Percentiles rank a stretch among this genome's conserved stretches.
Evolutionary conservation across 2,797 vertebrate genomes (phyloP).

Genomic region (Crenuchus spilurus): DNA sequence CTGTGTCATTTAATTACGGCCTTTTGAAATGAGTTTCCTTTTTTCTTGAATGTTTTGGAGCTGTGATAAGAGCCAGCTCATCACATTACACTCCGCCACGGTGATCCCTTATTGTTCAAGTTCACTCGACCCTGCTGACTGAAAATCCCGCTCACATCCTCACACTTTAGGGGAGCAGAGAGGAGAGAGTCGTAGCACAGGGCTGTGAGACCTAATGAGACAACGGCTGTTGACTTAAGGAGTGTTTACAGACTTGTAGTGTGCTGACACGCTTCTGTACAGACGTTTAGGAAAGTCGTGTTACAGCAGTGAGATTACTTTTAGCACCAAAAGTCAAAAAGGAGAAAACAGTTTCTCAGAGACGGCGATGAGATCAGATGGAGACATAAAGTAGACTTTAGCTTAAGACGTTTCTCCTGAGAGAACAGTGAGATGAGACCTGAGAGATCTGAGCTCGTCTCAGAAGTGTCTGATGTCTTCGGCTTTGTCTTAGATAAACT

Average conservation of each 20-base stretch:
- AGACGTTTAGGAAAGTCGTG: too few relatives aligned
- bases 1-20: conserved; percentile 54
- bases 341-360: too few relatives aligned
- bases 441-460: too few relatives aligned
- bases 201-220: background rate
- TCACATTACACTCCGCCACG: conserved; percentile 32
- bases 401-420: too few relatives aligned
- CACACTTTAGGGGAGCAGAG: background rate
- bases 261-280: background rate
- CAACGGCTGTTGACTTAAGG: background rate
- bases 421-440: too few relatives aligned
- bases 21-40: conserved; percentile 51
- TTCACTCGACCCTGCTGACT: conserved; percentile 30
- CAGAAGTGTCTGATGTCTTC: too few relatives aligned
- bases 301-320: too few relatives aligned
- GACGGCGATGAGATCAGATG: too few relatives aligned
- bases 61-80: conserved; percentile 45
- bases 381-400: too few relatives aligned
- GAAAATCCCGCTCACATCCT: conserved; percentile 17
- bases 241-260: background rate
- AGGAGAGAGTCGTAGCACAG: background rate
- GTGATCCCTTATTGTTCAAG: conserved; percentile 32
- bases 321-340: too few relatives aligned
- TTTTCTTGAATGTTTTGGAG: conserved; percentile 47
- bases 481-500: too few relatives aligned